A percentile compares a stretch with the other conserved stretches of the same genome.
These are phyloP conservation scores for Noctua janthe DNA, from an alignment of 2,888 invertebrate genomes.

Conservation along the genomic window DNA sequence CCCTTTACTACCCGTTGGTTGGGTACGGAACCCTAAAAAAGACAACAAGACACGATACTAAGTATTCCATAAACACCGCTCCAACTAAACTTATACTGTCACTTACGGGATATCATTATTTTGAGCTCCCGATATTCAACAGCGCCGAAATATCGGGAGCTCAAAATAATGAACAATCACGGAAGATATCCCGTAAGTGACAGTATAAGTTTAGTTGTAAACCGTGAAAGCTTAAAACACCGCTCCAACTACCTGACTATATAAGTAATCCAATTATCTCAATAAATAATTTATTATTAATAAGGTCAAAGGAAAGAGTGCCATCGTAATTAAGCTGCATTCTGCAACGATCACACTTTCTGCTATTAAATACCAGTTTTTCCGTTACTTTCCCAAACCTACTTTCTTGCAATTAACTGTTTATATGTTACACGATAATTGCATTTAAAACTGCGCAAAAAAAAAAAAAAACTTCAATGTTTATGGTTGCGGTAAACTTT, in stretches of 20 bases:
- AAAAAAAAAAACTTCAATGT: slow-evolving; percentile 14
- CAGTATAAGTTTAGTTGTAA: no score
- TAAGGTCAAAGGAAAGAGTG: slow-evolving; percentile 32
- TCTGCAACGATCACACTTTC: slow-evolving; percentile 53
- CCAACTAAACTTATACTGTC: no score
- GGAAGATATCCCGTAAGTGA: no score
- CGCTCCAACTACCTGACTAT: neutral
- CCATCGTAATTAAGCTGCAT: slow-evolving; percentile 39
- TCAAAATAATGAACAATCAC: no score
- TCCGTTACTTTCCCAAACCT: slow-evolving; percentile 64
- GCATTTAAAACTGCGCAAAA: slow-evolving; percentile 30
- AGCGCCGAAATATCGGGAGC: no score
- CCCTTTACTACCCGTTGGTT: no score
- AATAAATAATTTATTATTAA: slow-evolving; percentile 9
- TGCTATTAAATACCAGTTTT: slow-evolving; percentile 60
- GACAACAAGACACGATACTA: no score
- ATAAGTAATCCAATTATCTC: neutral
- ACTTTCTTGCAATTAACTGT: slow-evolving; percentile 64
- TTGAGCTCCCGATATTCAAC: no score
- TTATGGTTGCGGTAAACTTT: neutral
- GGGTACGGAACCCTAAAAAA: no score
- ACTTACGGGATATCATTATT: no score
- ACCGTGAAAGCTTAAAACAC: no score
- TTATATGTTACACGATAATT: slow-evolving; percentile 49
- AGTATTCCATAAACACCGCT: neutral